These are phyloP conservation scores for Acleris sparsana DNA, from an alignment of 2,888 invertebrate species.

Conservation along the genomic window DNA sequence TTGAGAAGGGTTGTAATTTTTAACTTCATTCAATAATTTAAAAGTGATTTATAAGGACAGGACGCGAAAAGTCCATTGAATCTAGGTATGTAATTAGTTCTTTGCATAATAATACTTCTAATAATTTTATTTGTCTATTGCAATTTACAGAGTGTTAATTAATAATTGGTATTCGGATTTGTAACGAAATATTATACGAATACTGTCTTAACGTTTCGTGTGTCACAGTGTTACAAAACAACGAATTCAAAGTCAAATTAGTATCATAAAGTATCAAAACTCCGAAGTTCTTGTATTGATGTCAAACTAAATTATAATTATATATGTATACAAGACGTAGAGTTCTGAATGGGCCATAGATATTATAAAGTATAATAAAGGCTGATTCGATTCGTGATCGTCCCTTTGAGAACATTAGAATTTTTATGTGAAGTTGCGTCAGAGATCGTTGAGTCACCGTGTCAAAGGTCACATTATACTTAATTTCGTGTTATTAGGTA, in stretches of 20 bases:
- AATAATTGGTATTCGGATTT: not conserved
- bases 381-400: slow-evolving; percentile 1
- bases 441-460: slow-evolving; percentile 15
- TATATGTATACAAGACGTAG: too few species aligned
- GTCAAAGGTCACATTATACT: slow-evolving; percentile 16
- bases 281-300: too few species aligned
- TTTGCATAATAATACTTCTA: too few species aligned
- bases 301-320: too few species aligned
- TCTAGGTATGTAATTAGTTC: too few species aligned
- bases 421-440: slow-evolving; percentile 27
- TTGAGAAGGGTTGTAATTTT: too few species aligned
- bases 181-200: slow-evolving; percentile 8
- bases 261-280: too few species aligned
- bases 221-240: not conserved
- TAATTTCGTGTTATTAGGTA: slow-evolving; percentile 25
- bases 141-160: slow-evolving; percentile 15
- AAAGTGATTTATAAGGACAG: too few species aligned
- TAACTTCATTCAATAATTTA: too few species aligned
- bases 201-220: slow-evolving; percentile 1
- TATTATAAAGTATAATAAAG: not conserved
- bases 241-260: not conserved
- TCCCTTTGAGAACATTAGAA: slow-evolving; percentile 19
- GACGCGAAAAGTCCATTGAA: too few species aligned
- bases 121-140: not conserved
- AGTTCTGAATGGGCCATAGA: too few species aligned